Conservation (phyloP, 2,888 invertebrate genomes). For the Zhuqinia jingwanae region DNA sequence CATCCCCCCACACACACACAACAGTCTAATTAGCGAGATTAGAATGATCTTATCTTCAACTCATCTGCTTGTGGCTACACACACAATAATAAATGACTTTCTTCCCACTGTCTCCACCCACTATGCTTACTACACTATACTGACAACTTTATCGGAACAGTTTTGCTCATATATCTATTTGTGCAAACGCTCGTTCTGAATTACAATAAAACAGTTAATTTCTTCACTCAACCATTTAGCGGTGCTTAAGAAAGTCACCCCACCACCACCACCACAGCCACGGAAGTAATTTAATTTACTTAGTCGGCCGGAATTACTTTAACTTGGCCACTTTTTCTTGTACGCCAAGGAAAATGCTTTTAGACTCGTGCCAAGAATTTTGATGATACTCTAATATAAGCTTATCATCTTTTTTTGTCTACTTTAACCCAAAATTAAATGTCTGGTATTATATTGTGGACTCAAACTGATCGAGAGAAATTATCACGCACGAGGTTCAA, state of each 20-base stretch:
- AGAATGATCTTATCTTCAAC: slow-evolving; percentile 22
- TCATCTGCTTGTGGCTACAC: background rate
- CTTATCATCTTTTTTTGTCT: no score
- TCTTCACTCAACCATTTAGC: background rate
- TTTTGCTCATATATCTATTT: background rate
- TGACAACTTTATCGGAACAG: no score
- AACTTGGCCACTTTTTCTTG: background rate
- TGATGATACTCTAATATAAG: no score
- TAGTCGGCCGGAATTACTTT: background rate
- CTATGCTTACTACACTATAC: no score
- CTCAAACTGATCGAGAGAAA: background rate
- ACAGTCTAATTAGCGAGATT: slow-evolving; percentile 62
- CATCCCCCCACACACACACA: slow-evolving; percentile 37
- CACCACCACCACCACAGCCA: background rate
- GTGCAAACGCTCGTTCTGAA: no score
- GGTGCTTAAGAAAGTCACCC: background rate
- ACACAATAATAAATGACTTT: no score
- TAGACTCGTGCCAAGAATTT: background rate
- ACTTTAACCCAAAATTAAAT: no score
- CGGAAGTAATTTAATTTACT: background rate
- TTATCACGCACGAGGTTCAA: background rate
- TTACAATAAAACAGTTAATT: slow-evolving; percentile 1
- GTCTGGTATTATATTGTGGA: background rate
- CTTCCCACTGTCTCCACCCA: no score
- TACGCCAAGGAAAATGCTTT: background rate